Conservation (phyloP, 2,797 vertebrate genomes). For the Coregonus sp. region DNA sequence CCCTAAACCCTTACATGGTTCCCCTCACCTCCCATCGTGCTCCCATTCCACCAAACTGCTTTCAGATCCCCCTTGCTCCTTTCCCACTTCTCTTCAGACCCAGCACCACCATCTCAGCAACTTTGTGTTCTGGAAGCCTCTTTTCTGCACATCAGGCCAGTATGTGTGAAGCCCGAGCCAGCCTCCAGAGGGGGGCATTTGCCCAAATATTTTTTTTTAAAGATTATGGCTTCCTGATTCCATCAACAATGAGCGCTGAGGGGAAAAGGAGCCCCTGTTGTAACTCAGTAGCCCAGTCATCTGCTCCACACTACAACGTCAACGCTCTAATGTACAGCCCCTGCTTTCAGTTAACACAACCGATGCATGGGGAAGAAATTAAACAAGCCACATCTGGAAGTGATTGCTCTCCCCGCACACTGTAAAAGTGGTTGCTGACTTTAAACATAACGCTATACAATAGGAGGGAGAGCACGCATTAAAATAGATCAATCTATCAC, state of each 20-base stretch:
- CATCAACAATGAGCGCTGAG: background rate
- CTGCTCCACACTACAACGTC: background rate
- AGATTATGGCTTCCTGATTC: conserved; percentile 13
- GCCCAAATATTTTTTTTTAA: no score
- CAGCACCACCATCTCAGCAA: no score
- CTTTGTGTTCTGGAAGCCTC: no score
- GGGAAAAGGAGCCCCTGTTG: conserved; percentile 24
- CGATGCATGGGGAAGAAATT: conserved; percentile 3
- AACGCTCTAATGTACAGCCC: conserved; percentile 26
- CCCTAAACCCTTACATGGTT: conserved; percentile 11
- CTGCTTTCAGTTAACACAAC: conserved; percentile 26
- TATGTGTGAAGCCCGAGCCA: no score
- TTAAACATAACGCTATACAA: conserved; percentile 3
- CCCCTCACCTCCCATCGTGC: background rate
- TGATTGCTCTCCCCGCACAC: conserved; percentile 1
- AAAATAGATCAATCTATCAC: conserved; percentile 7
- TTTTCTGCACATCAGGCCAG: no score
- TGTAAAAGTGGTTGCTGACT: conserved; percentile 10
- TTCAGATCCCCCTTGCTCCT: no score
- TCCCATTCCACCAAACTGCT: no score
- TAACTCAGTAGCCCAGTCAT: conserved; percentile 27
- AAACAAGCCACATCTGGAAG: conserved; percentile 27
- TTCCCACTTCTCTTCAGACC: no score
- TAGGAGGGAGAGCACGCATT: background rate
- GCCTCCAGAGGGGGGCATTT: background rate